Percentiles rank a stretch among this genome's conserved stretches.
Evolutionary conservation across 1,140 invertebrate species (phyloP).

Genomic region (Brachionus angularis): DNA sequence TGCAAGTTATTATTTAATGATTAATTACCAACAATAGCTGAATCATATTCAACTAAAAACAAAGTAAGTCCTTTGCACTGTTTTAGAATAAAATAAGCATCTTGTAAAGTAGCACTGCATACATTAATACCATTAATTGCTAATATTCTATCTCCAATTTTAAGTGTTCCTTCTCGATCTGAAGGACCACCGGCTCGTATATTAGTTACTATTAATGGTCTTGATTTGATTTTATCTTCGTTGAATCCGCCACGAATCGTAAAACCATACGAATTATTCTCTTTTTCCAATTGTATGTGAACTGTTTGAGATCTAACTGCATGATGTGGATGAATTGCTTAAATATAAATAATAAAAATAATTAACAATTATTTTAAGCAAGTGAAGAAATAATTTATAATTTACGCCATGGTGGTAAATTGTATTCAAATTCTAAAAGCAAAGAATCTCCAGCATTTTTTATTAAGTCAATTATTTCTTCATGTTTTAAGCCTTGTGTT

Average conservation of each 20-base stretch:
- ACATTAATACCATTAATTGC: conserved; percentile 72
- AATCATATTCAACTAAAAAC: conserved; percentile 76
- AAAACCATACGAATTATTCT: conserved; percentile 78
- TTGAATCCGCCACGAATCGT: conserved; percentile 75
- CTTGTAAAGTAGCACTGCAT: conserved; percentile 58
- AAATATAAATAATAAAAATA: conserved; percentile 37
- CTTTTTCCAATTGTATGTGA: conserved; percentile 63
- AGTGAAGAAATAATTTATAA: conserved; percentile 42
- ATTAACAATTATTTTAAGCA: background rate
- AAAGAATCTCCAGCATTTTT: conserved; percentile 70
- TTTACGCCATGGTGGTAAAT: conserved; percentile 70
- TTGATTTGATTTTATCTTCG: conserved; percentile 61
- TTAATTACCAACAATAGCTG: conserved; percentile 68
- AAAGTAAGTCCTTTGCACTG: conserved; percentile 52
- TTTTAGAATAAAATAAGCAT: conserved; percentile 59
- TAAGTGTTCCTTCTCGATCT: conserved; percentile 72
- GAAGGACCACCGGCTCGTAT: conserved; percentile 81
- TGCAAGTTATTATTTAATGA: background rate
- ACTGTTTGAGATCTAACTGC: conserved; percentile 53
- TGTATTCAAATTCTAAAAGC: conserved; percentile 74
- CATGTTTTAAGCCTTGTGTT: conserved; percentile 70
- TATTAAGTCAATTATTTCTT: conserved; percentile 71
- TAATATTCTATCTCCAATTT: conserved; percentile 72
- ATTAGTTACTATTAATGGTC: conserved; percentile 79
- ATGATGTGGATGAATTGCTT: conserved; percentile 49